Evolutionary conservation across 53 echinoderm and acorn worm species (phyloP), one percentile per base, ranked within the genome.

Genomic region (Temnopleurus reevesii): DNA sequence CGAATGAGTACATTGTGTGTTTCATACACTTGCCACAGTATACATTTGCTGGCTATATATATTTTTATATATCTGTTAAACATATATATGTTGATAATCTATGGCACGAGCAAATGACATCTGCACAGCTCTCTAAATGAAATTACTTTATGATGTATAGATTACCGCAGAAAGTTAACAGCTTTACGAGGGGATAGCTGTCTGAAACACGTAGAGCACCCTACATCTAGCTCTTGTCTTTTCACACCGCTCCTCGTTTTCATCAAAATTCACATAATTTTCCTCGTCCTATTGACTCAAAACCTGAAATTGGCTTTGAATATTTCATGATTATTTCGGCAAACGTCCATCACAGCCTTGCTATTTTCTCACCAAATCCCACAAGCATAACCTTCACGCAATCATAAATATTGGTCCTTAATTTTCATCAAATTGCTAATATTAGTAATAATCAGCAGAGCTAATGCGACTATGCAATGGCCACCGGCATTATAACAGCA

Each of bases 11-110:
- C 71, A 66, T 87, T 87, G 88, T 87, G 54, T 28, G 54, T 66
- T 66, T 83, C 55, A n/a, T 83, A 54, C 83, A 30, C 83, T 51
- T n/a, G 41, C 57, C 83, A 83, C 83, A 83, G 55, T 83, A 54
- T 83, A 45, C 28, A 79, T 71, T 23, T n/a, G 21, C 36, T 71
- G 71, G 71, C 79, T 79, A 79, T 79, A 79, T 79, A 49, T 79
- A 79, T 79, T 79, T 79, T n/a, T n/a, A n/a, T n/a, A 79, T 79
- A 49, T 79, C 79, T 79, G 79, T 79, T 79, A 79, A 79, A 79
- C 71, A 71, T 71, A 79, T 47, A 49, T 43, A 17, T 47, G 79
- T 49, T 51, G 53, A 28, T 71, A 71, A 79, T 79, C 46, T 46
- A 79, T 79, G 49, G 79, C 79, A 38, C 12, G 4, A 29, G 51